Base-by-base conservation (phyloP, 2,113 vertebrate genomes). In the Rhinogobius similis region DNA sequence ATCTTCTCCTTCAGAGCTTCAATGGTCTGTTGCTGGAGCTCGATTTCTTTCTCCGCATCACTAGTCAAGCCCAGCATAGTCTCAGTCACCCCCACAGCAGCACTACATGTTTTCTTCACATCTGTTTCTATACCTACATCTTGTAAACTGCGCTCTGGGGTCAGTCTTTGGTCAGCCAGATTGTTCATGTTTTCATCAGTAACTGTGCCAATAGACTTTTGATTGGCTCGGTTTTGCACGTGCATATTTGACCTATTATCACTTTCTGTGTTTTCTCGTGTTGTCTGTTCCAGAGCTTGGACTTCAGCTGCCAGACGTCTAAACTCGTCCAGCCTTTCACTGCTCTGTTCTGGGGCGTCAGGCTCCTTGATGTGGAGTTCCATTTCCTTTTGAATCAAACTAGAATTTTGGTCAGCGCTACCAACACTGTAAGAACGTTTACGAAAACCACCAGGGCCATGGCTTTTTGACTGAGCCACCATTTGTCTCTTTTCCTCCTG, bases 401-500 rank as follows among this genome's bases (percentile, higher is more conserved):
- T 89, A 1, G 92, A 86, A 74, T 91, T 91, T 75, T 98, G 95
- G 55, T 95, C 94, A 2, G 95, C 95, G 0, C 96, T 95, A 59
- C 97, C 97, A 0, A 97, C 96, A 0, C 97, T 99, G 68, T 95
- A 98, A 13, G 97, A 98, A 5, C 97, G 92, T 67, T 96, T 97
- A 72, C 97, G 93, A 82, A 97, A 94, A 18, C 92, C 92, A 7
- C 82, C 79, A 0, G 82, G 88, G 0, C 76, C 90, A 77, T 93
- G 94, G 74, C 73, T 95, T 85, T 96, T 97, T 26, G 96, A 94
- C 76, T 97, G 95, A 0, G 94, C 93, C 10, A 92, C 91, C 87
- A 97, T 48, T 59, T 98, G 97, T 72, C 97, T 89, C 63, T 98
- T 99, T 86, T 99, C 97, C 72, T 98, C 98, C 88, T 98, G 97